Evolutionary conservation across 2,113 vertebrate genomes (phyloP).

Genomic region (Cavia porcellus): DNA sequence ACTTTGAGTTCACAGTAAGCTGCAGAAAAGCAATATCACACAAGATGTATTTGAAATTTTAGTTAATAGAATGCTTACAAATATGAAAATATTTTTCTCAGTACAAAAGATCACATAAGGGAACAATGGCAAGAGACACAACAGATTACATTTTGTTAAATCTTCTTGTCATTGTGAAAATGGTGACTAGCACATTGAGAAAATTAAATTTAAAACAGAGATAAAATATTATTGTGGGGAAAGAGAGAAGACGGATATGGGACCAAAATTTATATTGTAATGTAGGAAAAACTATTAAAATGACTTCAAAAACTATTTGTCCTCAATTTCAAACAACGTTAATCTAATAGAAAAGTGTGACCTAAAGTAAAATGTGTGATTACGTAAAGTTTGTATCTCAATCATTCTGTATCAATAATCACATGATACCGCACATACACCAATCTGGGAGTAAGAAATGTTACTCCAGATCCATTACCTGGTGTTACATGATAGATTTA

Average conservation of each 20-base stretch:
- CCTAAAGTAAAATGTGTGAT: neutral
- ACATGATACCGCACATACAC: neutral
- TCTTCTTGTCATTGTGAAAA: neutral
- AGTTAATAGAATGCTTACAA: neutral
- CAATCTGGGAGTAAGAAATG: neutral
- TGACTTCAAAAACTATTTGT: neutral
- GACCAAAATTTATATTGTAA: neutral
- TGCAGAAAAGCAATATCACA: neutral
- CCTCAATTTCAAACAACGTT: neutral
- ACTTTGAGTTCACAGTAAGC: neutral
- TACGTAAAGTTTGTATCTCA: neutral
- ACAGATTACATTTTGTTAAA: neutral
- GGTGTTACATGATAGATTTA: neutral
- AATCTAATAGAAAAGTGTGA: neutral
- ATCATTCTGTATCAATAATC: neutral
- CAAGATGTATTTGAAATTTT: constrained; percentile 16
- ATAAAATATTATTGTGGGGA: neutral
- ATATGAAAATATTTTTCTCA: neutral
- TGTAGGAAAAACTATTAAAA: neutral
- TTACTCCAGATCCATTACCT: neutral
- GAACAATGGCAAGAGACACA: neutral
- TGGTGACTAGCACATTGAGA: neutral
- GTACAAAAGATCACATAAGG: neutral
- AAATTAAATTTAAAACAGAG: constrained; percentile 2
- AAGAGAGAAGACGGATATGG: neutral